Evolutionary conservation across 2,797 vertebrate genomes (phyloP).

Genomic region (Jordanella pulchra): DNA sequence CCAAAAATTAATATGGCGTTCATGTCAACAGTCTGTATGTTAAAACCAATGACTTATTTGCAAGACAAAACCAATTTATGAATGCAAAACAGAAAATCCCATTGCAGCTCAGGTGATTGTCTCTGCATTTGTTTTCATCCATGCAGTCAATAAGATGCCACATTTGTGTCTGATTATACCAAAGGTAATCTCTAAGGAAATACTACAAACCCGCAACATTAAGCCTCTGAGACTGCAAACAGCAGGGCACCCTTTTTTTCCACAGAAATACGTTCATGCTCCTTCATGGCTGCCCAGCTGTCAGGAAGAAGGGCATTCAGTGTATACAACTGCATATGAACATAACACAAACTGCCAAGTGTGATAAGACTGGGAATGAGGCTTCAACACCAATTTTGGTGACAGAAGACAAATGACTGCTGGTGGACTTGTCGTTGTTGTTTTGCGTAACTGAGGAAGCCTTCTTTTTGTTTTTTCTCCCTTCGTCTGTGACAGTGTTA

Average conservation of each 20-base stretch:
- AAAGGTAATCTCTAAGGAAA: constrained; percentile 31
- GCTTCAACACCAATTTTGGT: constrained; percentile 61
- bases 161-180: constrained; percentile 43
- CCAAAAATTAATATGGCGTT: not conserved
- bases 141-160: constrained; percentile 46
- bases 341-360: constrained; percentile 68
- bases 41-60: not conserved
- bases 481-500: constrained; percentile 43
- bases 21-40: not conserved
- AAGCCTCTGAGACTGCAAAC: constrained; percentile 32
- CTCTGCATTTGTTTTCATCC: constrained; percentile 23
- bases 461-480: constrained; percentile 41
- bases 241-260: constrained; percentile 43
- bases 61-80: constrained; percentile 1
- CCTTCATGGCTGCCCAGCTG: constrained; percentile 48
- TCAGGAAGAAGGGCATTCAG: constrained; percentile 60
- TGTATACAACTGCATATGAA: constrained; percentile 67
- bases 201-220: constrained; percentile 43
- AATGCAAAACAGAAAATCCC: constrained; percentile 9
- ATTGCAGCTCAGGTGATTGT: not conserved
- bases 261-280: constrained; percentile 44
- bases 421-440: constrained; percentile 64
- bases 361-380: constrained; percentile 67
- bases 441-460: constrained; percentile 59
- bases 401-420: constrained; percentile 74